These are phyloP conservation scores for Drosophila bocki DNA, from an alignment of 1,140 invertebrate genomes.

Conservation along the genomic window DNA sequence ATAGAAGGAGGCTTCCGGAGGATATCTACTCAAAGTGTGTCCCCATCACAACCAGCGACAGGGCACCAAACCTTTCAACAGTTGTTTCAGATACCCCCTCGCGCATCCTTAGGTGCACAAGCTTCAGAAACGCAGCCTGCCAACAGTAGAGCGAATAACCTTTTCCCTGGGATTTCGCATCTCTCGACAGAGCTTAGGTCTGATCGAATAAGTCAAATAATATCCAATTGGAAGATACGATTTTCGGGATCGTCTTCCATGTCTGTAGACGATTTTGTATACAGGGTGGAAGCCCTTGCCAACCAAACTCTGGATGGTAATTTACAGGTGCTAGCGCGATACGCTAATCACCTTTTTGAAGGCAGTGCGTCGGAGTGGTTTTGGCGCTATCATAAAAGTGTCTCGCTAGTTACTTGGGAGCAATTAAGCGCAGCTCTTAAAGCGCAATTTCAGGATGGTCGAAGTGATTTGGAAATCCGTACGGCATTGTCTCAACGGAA, in stretches of 20 bases:
- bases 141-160: background rate
- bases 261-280: slow-evolving; percentile 20
- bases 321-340: slow-evolving; percentile 10
- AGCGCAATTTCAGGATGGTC: slow-evolving; percentile 20
- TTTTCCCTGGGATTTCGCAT: background rate
- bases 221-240: slow-evolving; percentile 16
- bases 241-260: slow-evolving; percentile 14
- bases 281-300: slow-evolving; percentile 15
- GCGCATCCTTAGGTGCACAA: background rate
- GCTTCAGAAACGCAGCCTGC: background rate
- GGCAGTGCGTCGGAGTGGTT: slow-evolving; percentile 12
- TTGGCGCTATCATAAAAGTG: slow-evolving; percentile 23
- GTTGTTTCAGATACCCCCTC: slow-evolving; percentile 3
- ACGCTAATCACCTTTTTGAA: slow-evolving; percentile 18
- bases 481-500: too few species aligned
- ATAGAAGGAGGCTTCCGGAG: slow-evolving; percentile 1
- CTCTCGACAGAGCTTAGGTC: background rate
- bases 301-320: slow-evolving; percentile 19
- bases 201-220: slow-evolving; percentile 20
- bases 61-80: slow-evolving; percentile 9
- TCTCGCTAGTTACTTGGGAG: slow-evolving; percentile 1
- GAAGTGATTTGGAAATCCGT: too few species aligned
- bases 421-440: slow-evolving; percentile 3
- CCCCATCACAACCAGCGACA: background rate
- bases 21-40: background rate